Base-by-base conservation (phyloP, 30 jellyfish, hydroid and myxozoan genomes). In the Clytia hemisphaerica region DNA sequence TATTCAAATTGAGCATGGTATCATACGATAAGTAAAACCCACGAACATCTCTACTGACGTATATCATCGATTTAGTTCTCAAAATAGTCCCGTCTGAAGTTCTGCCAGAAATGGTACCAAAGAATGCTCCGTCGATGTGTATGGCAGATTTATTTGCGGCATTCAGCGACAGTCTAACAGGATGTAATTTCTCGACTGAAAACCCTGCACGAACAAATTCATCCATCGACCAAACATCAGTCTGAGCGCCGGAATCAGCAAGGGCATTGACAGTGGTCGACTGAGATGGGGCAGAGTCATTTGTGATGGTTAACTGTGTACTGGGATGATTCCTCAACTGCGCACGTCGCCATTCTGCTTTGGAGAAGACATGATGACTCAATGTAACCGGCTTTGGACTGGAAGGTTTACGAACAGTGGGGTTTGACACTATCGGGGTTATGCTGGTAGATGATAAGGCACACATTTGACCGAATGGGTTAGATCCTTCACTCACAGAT, bases 21-120 rank as follows among this genome's bases (percentile, higher is more conserved):
- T 16, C 27, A 7, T 50, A 14, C 65, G 14, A 50, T 21, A 50
- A 28, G 14, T 50, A 50, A 15, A 50, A 9, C 28, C 28, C 22
- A 6, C 28, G 14, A 50, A 50, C 65, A 50, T 50, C 65, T 50
- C 65, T 15, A 50, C 65, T 50, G 65, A 50, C 65, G 22, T 50
- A 50, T 28, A 50, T 28, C 27, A 50, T 50, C 27, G 65, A 50
- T 15, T 21, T 6, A 50, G 28, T 9, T 50, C 28, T 9, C 27
- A 50, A 15, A 9, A 28, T 50, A 21, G 28, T 50, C 14, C 65
- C 65, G 65, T 50, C 65, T 28, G 14, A 9, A 28, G 65, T 6
- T 15, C 22, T 21, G 10, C 65, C 65, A 9, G 14, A 6, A 21
- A 50, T 15, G 14, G 65, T 50, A 9, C 28, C 65, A 10, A 50